Conservation (phyloP, 2,797 vertebrate species). For the Mormyrus hasselquistii region DNA sequence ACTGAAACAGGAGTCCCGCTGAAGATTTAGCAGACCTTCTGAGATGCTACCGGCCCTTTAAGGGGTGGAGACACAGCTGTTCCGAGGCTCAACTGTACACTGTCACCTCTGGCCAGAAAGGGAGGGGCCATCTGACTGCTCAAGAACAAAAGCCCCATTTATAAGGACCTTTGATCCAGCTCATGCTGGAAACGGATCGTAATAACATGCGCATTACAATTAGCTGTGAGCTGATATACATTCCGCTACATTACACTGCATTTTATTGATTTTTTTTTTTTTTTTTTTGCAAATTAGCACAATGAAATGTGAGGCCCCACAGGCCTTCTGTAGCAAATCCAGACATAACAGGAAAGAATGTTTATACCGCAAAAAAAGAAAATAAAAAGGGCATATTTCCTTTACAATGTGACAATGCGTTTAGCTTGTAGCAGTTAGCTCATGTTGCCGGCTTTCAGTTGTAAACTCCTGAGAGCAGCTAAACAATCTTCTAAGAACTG, state of each 20-base stretch:
- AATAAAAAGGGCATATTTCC: not conserved
- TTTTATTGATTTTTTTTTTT: not conserved
- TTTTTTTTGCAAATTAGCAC: not conserved
- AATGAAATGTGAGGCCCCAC: not conserved
- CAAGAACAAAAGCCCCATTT: slow-evolving; percentile 14
- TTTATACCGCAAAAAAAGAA: not conserved
- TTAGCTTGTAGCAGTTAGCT: not conserved
- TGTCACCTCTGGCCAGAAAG: not conserved
- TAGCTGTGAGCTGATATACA: not conserved
- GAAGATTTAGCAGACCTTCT: not conserved
- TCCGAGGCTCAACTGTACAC: not conserved
- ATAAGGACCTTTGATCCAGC: not conserved
- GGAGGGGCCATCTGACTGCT: not conserved
- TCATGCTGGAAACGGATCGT: not conserved
- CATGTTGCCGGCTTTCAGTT: not conserved
- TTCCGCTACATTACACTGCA: not conserved
- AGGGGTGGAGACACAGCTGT: not conserved
- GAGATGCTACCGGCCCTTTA: slow-evolving; percentile 4
- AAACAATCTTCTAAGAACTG: not conserved
- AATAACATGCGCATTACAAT: not conserved
- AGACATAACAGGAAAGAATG: not conserved
- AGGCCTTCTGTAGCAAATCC: not conserved
- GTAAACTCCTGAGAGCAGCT: slow-evolving; percentile 7
- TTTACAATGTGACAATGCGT: not conserved
- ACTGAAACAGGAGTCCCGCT: not conserved